Evolutionary conservation across 1,140 invertebrate genomes (phyloP), one percentile per base, ranked within the genome.

Genomic region (Acromyrmex charruanus): DNA sequence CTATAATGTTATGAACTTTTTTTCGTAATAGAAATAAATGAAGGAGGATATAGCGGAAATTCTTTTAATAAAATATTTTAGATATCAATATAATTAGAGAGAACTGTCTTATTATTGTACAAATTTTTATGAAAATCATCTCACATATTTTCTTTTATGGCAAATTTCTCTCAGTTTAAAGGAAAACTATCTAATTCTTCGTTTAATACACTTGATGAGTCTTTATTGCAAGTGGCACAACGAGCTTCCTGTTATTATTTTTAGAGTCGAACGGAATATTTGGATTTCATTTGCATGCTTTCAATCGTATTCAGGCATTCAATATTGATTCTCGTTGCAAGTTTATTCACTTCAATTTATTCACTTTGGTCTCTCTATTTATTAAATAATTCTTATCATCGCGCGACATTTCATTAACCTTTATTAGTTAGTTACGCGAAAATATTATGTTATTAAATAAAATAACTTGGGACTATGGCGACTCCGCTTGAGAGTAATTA

Each of bases 211-310:
- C 35, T 59, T n/a, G 9, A 39, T 71, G 16, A 10, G 28, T 0
- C 16, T 66, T 79, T 44, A 58, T 58, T 81, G 21, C 10, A 58
- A 81, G 55, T 65, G 3, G 18, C 28, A 18, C 14, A 44, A 39
- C 77, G 49, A 39, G 12, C 9, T 44, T 68, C n/a, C 51, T 58
- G 14, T 58, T 81, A 71, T 81, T 81, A 81, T 81, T 71, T 44
- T 59, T 44, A 81, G 65, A 68, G 9, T n/a, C 28, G 4, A 55
- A n/a, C n/a, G 31, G n/a, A 21, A 69, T 81, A 81, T 81, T 81
- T 69, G n/a, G 77, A n/a, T 81, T 69, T 69, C 31, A 81, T 81
- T 69, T 81, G 65, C 51, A 49, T 81, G 31, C 14, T 82, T 82
- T 44, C 31, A 81, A 71, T 81, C 58, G n/a, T 72, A 72, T 82